Conservation (phyloP, 1,140 invertebrate genomes). For the Limonius californicus region DNA sequence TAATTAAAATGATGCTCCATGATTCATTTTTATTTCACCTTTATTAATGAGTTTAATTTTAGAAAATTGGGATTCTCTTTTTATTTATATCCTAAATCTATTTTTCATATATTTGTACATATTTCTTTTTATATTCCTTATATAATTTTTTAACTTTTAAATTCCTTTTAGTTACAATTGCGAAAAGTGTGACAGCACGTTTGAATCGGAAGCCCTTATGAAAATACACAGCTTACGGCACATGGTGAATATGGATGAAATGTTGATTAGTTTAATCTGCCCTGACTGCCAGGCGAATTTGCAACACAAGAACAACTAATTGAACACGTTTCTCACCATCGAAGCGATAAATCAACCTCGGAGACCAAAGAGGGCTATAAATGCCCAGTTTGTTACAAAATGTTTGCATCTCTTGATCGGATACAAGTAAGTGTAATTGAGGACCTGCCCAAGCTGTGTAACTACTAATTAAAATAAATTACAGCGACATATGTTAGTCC, state of each 20-base stretch:
- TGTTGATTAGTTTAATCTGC: slow-evolving; percentile 30
- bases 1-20: no score
- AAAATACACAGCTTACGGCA: slow-evolving; percentile 36
- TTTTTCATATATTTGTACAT: no score
- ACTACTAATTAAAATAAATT: no score
- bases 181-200: slow-evolving; percentile 27
- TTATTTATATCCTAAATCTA: no score
- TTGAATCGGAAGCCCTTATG: slow-evolving; percentile 32
- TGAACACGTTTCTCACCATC: slow-evolving; percentile 17
- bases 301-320: slow-evolving; percentile 34
- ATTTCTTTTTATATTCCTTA: no score
- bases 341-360: neutral
- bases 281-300: slow-evolving; percentile 36
- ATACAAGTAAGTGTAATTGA: slow-evolving; percentile 46
- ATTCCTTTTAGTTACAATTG: slow-evolving; percentile 16
- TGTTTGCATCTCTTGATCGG: slow-evolving; percentile 61
- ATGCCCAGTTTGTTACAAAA: slow-evolving; percentile 63
- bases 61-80: no score
- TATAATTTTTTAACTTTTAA: neutral
- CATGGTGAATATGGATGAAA: slow-evolving; percentile 31
- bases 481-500: slow-evolving; percentile 65
- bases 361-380: slow-evolving; percentile 50
- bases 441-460: no score
- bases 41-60: no score
- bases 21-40: no score